Evolutionary conservation across 2,888 invertebrate species (phyloP).

Genomic region (Epinotia ramella): DNA sequence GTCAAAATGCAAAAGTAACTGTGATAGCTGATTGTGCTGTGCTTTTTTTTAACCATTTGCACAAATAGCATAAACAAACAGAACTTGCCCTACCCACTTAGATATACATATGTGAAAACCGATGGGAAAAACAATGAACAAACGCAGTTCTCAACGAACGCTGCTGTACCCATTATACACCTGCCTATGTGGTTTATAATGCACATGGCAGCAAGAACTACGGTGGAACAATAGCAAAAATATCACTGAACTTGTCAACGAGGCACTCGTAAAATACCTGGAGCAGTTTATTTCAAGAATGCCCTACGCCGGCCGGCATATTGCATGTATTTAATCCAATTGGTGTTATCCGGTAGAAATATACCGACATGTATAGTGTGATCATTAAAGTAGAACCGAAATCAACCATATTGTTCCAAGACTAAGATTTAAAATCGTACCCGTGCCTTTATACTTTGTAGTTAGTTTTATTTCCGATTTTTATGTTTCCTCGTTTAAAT

Average conservation of each 20-base stretch:
- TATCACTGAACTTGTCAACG: conserved; percentile 41
- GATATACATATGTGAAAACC: neutral
- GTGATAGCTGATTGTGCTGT: neutral
- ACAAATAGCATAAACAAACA: neutral
- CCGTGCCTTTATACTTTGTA: neutral
- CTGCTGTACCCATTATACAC: neutral
- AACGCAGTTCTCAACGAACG: neutral
- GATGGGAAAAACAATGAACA: neutral
- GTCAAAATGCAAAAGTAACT: neutral
- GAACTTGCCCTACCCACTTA: neutral
- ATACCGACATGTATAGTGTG: conserved; percentile 17
- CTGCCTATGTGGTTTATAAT: conserved; percentile 27
- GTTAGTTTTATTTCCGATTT: conserved; percentile 27
- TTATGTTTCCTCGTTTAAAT: conserved; percentile 41
- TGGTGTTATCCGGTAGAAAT: conserved; percentile 29
- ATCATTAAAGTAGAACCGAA: neutral
- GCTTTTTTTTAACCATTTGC: neutral
- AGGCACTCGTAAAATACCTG: conserved; percentile 31
- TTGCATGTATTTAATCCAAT: conserved; percentile 38
- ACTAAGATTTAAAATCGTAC: conserved; percentile 7
- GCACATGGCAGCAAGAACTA: conserved; percentile 16
- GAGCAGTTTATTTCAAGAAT: conserved; percentile 44
- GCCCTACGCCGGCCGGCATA: conserved; percentile 24
- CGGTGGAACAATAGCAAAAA: conserved; percentile 33
- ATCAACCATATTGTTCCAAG: neutral